Base-by-base conservation (phyloP, 2,113 vertebrate genomes). In the Natator depressus region DNA sequence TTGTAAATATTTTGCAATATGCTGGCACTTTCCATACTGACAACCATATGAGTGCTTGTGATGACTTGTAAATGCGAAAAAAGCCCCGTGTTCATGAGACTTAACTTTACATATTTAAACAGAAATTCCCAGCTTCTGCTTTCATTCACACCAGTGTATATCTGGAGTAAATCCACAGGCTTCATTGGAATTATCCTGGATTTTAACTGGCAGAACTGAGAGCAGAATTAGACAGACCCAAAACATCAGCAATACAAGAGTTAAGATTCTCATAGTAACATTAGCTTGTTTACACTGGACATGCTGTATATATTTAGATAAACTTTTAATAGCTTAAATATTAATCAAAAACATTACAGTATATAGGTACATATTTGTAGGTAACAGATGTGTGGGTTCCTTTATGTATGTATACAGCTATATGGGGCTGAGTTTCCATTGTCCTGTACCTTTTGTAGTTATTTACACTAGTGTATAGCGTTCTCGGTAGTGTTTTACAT, bases 1-100 rank as follows among this genome's bases (percentile, higher is more conserved):
- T 97, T 82, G 25, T 89, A 90, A 96, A 88, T 82, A 6, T 87
- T 93, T 92, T 88, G 85, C 94, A 88, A 88, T 50, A 47, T 65
- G 20, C 17, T 87, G 46, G n/a, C 72, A 54, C 89, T 93, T 95
- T 92, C 65, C 54, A 75, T 65, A 69, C 13, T 72, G 72, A 38
- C 35, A 80, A 42, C 5, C 16, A 54, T 87, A 88, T 2, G 7
- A 82, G 13, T 46, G 78, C 49, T 91, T 84, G 42, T 84, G 78
- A 93, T 50, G 53, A 38, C 13, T 82, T 51, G 29, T 86, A 95
- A 93, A 49, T 50, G 16, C 19, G 50, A 62, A 85, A 38, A 84
- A 79, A 84, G 54, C 84, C 69, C 47, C 0, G 20, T 49, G 88
- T 46, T 75, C 89, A 65, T 29, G 76, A 69, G 54, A 31, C 1